Conservation (phyloP, 2,113 vertebrate species). For the Neogobius melanostomus region DNA sequence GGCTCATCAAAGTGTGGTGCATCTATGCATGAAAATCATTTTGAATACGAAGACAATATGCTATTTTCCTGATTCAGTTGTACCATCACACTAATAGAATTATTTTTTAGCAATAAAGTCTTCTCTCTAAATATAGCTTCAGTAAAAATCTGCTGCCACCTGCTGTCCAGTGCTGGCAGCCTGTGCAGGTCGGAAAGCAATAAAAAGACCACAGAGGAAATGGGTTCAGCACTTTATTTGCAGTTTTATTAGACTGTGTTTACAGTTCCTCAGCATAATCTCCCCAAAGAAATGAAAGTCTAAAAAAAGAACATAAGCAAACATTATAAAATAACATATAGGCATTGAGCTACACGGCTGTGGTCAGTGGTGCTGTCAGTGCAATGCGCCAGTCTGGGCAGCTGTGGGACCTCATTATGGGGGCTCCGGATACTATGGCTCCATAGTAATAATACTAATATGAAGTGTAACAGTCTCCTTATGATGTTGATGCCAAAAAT, state of each 20-base stretch:
- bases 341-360: conserved; percentile 39
- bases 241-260: conserved; percentile 57
- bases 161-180: conserved; percentile 40
- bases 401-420: conserved; percentile 7
- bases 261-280: conserved; percentile 57
- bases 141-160: conserved; percentile 62
- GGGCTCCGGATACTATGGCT: conserved; percentile 18
- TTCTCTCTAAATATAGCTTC: not conserved
- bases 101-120: conserved; percentile 1
- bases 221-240: conserved; percentile 66
- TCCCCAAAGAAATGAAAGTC: conserved; percentile 43
- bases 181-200: not conserved
- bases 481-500: conserved; percentile 43
- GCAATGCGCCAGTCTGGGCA: not conserved
- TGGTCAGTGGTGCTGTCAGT: conserved; percentile 17
- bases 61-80: not conserved
- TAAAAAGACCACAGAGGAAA: conserved; percentile 31
- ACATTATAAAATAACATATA: conserved; percentile 58
- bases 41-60: not conserved
- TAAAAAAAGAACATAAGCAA: conserved; percentile 60
- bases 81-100: too few relatives aligned
- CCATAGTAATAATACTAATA: conserved; percentile 22
- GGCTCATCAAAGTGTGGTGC: not conserved
- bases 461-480: conserved; percentile 57
- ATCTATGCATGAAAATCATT: too few relatives aligned